A percentile compares a stretch with the other conserved stretches of the same genome.
These are phyloP conservation scores for Corydoras maculifer DNA, from an alignment of 2,113 vertebrate species.

Conservation along the genomic window DNA sequence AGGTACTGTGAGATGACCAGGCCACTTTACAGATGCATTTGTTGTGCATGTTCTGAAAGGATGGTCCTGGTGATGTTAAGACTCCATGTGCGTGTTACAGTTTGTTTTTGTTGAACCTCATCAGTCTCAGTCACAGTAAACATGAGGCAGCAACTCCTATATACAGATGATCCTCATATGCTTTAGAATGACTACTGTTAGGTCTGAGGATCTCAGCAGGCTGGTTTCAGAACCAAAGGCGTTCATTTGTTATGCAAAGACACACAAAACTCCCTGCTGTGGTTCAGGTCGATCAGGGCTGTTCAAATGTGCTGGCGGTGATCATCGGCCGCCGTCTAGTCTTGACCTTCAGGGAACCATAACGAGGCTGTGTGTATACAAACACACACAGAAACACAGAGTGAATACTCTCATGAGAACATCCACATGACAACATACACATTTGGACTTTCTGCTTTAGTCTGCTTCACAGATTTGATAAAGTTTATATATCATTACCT, in stretches of 20 bases:
- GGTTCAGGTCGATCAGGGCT: slow-evolving; percentile 26
- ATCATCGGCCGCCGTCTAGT: slow-evolving; percentile 72
- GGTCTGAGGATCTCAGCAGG: too few relatives aligned
- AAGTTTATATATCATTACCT: too few relatives aligned
- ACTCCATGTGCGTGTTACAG: not conserved
- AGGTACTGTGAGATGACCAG: too few relatives aligned
- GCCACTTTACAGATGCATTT: not conserved
- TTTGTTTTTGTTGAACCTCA: not conserved
- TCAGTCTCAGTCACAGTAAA: too few relatives aligned
- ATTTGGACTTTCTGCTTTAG: too few relatives aligned
- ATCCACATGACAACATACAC: not conserved
- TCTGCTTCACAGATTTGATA: too few relatives aligned
- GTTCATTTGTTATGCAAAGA: not conserved
- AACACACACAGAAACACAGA: not conserved
- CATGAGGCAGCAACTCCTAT: too few relatives aligned
- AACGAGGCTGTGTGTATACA: slow-evolving; percentile 65
- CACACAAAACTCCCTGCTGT: not conserved
- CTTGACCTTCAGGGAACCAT: slow-evolving; percentile 78
- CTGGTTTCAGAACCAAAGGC: too few relatives aligned
- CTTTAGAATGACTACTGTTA: too few relatives aligned
- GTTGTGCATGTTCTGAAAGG: slow-evolving; percentile 1
- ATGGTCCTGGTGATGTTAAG: not conserved
- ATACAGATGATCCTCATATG: too few relatives aligned
- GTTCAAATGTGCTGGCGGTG: slow-evolving; percentile 40
- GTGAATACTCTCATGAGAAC: not conserved